Conservation (phyloP, 2,797 vertebrate genomes). For the Gallinago stenura region DNA sequence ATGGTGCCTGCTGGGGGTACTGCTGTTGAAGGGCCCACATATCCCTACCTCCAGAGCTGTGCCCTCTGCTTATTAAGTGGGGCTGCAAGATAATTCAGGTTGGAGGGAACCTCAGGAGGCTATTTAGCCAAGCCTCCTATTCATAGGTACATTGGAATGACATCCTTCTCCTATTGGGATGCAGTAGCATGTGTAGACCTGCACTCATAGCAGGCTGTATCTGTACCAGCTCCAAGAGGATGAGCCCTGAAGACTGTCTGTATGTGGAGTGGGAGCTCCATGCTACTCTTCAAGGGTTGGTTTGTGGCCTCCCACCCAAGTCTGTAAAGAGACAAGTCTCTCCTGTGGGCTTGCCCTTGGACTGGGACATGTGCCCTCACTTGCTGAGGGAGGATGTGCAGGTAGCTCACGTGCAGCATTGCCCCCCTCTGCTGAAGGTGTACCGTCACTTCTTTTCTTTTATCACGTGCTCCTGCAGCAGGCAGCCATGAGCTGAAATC, state of each 20-base stretch:
- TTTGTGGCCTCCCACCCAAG: not conserved
- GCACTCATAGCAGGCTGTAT: not conserved
- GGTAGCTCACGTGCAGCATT: not conserved
- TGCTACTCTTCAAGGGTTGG: rapidly evolving
- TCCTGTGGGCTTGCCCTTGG: not conserved
- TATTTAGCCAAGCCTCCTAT: not conserved
- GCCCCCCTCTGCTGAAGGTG: not conserved
- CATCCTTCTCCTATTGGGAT: not conserved
- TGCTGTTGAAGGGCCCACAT: not conserved
- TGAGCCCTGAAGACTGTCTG: not conserved
- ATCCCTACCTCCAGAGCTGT: not conserved
- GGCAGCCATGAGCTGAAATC: not conserved
- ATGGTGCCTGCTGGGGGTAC: not conserved
- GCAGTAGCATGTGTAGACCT: not conserved
- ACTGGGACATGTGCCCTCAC: rapidly evolving
- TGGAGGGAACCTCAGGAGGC: not conserved
- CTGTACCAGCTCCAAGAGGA: not conserved
- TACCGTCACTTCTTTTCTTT: not conserved
- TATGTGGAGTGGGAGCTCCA: not conserved
- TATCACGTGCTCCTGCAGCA: rapidly evolving
- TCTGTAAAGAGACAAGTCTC: not conserved
- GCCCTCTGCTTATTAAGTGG: not conserved
- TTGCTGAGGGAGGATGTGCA: not conserved
- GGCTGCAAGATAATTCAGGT: not conserved
- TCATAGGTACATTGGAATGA: not conserved